Conservation (phyloP, 2,888 invertebrate species). For the Crossocerus cetratus region DNA sequence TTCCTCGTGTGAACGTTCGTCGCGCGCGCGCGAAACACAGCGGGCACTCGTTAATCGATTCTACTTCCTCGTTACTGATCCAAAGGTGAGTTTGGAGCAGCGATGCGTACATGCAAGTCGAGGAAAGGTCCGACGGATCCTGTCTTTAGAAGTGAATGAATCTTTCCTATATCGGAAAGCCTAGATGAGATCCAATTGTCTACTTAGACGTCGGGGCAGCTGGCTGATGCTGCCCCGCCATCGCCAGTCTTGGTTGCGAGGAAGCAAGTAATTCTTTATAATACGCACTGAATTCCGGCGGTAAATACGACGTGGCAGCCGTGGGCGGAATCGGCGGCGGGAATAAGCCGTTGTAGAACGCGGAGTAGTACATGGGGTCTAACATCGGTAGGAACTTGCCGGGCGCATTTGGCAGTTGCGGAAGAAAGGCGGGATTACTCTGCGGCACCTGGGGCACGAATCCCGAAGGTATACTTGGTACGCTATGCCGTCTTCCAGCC, state of each 20-base stretch:
- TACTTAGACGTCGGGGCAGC: constrained; percentile 76
- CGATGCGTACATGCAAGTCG: not conserved
- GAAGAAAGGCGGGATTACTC: constrained; percentile 68
- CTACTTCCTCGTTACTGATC: not conserved
- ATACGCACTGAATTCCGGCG: constrained; percentile 78
- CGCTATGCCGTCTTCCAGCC: constrained; percentile 63
- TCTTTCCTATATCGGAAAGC: constrained; percentile 34
- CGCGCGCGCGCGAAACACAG: no score
- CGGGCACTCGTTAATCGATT: not conserved
- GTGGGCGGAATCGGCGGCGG: constrained; percentile 69
- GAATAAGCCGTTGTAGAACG: constrained; percentile 77
- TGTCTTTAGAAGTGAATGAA: constrained; percentile 28
- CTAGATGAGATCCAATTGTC: constrained; percentile 60
- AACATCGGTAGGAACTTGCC: constrained; percentile 76
- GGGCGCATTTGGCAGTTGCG: constrained; percentile 72
- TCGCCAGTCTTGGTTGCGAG: constrained; percentile 76
- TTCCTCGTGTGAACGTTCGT: no score
- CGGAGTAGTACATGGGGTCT: constrained; percentile 78
- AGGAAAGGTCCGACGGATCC: constrained; percentile 44
- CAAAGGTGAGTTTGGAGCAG: not conserved
- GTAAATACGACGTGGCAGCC: constrained; percentile 73
- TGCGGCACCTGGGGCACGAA: constrained; percentile 66
- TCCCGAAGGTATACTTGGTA: constrained; percentile 67
- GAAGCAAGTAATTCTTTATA: constrained; percentile 79
- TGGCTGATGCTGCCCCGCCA: constrained; percentile 68